Percentiles rank a stretch among this genome's conserved stretches.
Conservation (phyloP, 2,113 vertebrate genomes). For the Daphoenositta chrysoptera region DNA sequence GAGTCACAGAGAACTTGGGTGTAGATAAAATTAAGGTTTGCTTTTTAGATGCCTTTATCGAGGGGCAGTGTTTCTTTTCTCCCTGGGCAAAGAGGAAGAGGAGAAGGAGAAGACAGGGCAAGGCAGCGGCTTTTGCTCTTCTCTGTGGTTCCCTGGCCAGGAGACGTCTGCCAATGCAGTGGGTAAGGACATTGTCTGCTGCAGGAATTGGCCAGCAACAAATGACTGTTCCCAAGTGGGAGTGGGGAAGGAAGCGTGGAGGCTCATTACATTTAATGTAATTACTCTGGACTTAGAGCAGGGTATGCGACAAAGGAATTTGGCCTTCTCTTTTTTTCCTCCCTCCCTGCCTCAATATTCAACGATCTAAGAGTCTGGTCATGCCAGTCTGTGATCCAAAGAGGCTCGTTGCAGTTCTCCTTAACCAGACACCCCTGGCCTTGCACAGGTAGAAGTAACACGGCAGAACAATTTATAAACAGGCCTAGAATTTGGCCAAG, state of each 20-base stretch:
- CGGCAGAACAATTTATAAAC: background rate
- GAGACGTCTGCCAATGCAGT: background rate
- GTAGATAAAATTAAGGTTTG: background rate
- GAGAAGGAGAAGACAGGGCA: background rate
- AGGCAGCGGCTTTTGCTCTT: background rate
- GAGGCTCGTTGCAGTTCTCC: fast-evolving
- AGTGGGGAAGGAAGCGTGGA: background rate
- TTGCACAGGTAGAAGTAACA: background rate
- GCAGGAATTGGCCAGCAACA: background rate
- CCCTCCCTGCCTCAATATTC: background rate
- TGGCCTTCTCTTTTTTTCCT: background rate
- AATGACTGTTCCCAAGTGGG: background rate
- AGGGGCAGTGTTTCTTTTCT: background rate
- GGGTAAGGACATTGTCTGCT: background rate
- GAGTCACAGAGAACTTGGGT: background rate
- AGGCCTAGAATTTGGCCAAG: background rate
- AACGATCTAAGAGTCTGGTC: background rate
- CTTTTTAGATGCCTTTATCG: background rate
- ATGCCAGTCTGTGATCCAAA: background rate
- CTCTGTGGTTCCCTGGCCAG: background rate
- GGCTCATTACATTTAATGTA: slow-evolving; percentile 2
- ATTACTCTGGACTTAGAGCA: slow-evolving; percentile 24
- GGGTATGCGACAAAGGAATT: background rate
- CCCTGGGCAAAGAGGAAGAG: background rate
- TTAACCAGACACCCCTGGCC: background rate